Evolutionary conservation across 2,113 vertebrate species (phyloP).

Genomic region (Mugil cephalus): DNA sequence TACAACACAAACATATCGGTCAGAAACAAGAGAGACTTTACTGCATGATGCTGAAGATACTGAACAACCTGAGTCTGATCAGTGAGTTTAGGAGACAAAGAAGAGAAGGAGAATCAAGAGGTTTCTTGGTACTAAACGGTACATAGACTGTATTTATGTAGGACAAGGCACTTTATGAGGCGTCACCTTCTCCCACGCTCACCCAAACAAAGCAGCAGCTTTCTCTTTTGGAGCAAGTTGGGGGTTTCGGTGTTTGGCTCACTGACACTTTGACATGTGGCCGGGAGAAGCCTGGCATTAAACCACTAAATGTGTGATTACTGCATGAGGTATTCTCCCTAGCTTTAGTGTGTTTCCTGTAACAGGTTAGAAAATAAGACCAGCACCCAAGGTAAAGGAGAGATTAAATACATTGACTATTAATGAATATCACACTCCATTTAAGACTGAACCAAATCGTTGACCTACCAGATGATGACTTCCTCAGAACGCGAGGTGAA

Average conservation of each 20-base stretch:
- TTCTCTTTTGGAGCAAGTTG: constrained; percentile 25
- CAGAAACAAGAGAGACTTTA: too few relatives aligned
- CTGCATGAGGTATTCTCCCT: neutral
- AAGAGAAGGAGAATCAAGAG: neutral
- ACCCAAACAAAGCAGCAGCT: neutral
- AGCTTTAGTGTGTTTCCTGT: too few relatives aligned
- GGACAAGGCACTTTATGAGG: constrained; percentile 17
- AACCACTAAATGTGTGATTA: constrained; percentile 23
- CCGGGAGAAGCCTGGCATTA: constrained; percentile 18
- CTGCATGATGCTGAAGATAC: too few relatives aligned
- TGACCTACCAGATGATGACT: constrained; percentile 25
- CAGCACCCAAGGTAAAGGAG: neutral
- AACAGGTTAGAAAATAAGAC: neutral
- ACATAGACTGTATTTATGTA: neutral
- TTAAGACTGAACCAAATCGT: constrained; percentile 9
- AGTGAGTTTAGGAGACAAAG: neutral
- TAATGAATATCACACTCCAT: constrained; percentile 3
- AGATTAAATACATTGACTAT: neutral
- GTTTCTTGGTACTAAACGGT: neutral
- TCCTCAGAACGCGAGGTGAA: constrained; percentile 1
- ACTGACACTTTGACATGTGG: constrained; percentile 13
- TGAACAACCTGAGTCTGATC: neutral
- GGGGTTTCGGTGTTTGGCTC: constrained; percentile 6
- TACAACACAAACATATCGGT: too few relatives aligned
- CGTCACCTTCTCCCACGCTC: constrained; percentile 28